Conservation (phyloP, 2,797 vertebrate genomes). For the Intellagama lesueurii region DNA sequence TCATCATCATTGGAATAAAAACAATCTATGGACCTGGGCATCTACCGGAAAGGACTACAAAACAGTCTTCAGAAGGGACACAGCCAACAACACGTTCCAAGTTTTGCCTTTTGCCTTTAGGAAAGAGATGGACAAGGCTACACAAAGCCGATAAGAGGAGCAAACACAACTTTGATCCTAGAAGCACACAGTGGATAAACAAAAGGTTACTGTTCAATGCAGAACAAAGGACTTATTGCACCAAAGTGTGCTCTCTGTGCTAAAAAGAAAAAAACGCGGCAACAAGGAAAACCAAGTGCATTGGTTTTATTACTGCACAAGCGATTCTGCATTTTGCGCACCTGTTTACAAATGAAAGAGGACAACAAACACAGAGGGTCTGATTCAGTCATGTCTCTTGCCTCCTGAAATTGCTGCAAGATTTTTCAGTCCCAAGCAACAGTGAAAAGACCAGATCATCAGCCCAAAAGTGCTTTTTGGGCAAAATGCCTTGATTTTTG, state of each 20-base stretch:
- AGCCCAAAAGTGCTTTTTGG: too few species aligned
- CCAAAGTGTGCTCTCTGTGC: background rate
- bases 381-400: background rate
- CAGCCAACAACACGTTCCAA: too few species aligned
- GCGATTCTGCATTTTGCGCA: background rate
- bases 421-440: too few species aligned
- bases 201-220: constrained; percentile 67
- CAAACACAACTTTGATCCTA: constrained; percentile 60
- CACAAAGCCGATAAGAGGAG: constrained; percentile 1
- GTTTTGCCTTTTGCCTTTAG: background rate
- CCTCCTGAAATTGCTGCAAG: background rate
- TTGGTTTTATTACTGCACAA: background rate
- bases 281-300: background rate
- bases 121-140: background rate
- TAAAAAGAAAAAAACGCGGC: background rate
- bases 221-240: constrained; percentile 58
- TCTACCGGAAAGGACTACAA: background rate
- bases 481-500: too few species aligned
- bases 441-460: too few species aligned
- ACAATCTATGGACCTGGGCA: background rate
- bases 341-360: background rate
- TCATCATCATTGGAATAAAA: background rate
- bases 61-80: background rate
- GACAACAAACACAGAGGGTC: background rate
- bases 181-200: constrained; percentile 47